Evolutionary conservation across 2,797 vertebrate species (phyloP).

Genomic region (Malurus splendens): DNA sequence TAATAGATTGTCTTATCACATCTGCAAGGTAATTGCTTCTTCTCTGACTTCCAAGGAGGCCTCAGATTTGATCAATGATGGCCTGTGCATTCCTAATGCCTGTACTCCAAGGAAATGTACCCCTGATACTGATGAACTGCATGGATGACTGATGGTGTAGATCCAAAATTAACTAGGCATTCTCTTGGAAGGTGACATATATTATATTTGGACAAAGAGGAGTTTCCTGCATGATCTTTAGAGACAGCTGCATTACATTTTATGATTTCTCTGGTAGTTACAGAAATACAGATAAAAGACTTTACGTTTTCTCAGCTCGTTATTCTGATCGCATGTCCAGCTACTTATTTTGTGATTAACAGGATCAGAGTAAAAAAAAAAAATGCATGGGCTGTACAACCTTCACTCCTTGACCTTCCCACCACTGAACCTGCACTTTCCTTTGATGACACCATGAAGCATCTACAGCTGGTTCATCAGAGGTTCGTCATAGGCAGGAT

Average conservation of each 20-base stretch:
- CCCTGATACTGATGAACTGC: neutral
- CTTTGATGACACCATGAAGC: neutral
- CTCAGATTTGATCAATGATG: neutral
- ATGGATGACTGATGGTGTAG: neutral
- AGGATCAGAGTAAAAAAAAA: neutral
- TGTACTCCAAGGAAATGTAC: neutral
- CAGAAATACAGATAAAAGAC: neutral
- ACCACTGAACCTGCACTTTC: neutral
- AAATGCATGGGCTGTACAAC: neutral
- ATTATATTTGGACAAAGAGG: neutral
- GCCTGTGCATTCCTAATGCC: neutral
- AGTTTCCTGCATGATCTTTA: constrained; percentile 8
- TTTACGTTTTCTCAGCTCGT: neutral
- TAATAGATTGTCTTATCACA: neutral
- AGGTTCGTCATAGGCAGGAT: neutral
- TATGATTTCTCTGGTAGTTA: neutral
- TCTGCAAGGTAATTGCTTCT: neutral
- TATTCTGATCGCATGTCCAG: neutral
- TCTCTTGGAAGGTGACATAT: neutral
- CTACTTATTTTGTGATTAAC: neutral
- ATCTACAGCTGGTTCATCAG: neutral
- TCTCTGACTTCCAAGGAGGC: neutral
- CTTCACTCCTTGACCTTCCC: neutral
- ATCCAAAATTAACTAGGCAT: neutral
- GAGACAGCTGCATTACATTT: neutral